Percentiles rank a stretch among this genome's conserved stretches.
These are phyloP conservation scores for Caenorhabditis imperialis DNA, from an alignment of 2,888 invertebrate species.

Conservation along the genomic window DNA sequence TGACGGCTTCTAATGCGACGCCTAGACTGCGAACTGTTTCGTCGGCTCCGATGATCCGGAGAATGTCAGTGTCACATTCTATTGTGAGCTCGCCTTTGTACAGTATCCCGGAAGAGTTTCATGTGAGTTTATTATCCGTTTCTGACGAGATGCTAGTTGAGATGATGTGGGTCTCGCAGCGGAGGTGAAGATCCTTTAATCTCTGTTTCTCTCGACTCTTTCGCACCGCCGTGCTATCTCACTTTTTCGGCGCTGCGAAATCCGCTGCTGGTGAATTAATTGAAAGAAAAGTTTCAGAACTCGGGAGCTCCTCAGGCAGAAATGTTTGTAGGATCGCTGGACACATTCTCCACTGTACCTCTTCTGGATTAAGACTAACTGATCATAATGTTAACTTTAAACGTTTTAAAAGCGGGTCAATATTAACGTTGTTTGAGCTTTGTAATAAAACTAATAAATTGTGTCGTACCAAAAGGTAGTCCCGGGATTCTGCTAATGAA, in stretches of 20 bases:
- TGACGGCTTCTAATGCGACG: background rate
- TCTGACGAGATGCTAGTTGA: no score
- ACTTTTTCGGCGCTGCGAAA: no score
- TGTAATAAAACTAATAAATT: no score
- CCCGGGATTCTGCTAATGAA: no score
- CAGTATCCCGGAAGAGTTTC: conserved; percentile 67
- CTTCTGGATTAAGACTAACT: no score
- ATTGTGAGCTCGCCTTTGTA: conserved; percentile 68
- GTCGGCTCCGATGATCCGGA: conserved; percentile 60
- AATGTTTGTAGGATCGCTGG: conserved; percentile 34
- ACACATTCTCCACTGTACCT: conserved; percentile 42
- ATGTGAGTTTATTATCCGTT: conserved; percentile 37
- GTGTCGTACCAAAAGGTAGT: no score
- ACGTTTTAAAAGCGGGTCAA: background rate
- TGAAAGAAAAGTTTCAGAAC: conserved; percentile 16
- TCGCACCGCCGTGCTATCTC: no score
- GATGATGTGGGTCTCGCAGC: no score
- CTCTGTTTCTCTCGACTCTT: no score
- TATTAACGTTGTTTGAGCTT: background rate
- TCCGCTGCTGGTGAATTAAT: no score
- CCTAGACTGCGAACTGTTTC: conserved; percentile 57
- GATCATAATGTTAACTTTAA: no score
- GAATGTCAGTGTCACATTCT: conserved; percentile 63
- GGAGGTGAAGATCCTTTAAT: no score
- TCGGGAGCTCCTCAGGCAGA: conserved; percentile 11